Evolutionary conservation across 2,888 invertebrate species (phyloP), one percentile per base, ranked within the genome.

Genomic region (Eupithecia subumbrata): DNA sequence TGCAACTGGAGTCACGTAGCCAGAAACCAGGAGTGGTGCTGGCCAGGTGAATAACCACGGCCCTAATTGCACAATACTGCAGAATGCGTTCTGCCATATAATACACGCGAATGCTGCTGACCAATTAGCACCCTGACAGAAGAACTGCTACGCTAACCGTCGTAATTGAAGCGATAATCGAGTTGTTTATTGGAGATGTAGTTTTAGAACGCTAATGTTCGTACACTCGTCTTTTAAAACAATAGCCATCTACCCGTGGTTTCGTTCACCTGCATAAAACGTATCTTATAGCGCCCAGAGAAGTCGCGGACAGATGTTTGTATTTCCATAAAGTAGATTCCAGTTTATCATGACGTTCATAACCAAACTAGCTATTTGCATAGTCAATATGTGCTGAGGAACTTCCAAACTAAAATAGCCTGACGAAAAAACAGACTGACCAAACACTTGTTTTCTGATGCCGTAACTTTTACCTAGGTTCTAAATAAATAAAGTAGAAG

Each of bases 1-100:
- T 84, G 86, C 84, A 86, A 91, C 89, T 83, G 80, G 82, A 88
- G 92, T 92, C 93, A 94, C 93, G 93, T 93, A 92, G 87, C 78
- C 86, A 78, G 81, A 81, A 82, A 80, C 79, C 79, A 85, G 87
- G 87, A 88, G 89, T 86, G 87, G 88, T 87, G 78, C 78, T 56
- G 22, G 22, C 43, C 40, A 83, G 89, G 86, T 92, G 91, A 88
- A 86, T 77, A 89, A 84, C 89, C 91, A 84, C 82, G 87, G 85
- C 88, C 90, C 88, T 90, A 90, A 91, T 93, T 91, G 88, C 88
- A 89, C 88, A 91, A 91, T 90, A 87, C 84, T 82, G 87, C 86
- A 89, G 81, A 85, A 80, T 83, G 82, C 84, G 86, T 83, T 79
- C 82, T 80, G 72, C 37, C 70, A 75, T 40, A 68, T 43, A 9